Conservation (phyloP, 2,113 vertebrate genomes). For the Myiopsitta monachus region DNA sequence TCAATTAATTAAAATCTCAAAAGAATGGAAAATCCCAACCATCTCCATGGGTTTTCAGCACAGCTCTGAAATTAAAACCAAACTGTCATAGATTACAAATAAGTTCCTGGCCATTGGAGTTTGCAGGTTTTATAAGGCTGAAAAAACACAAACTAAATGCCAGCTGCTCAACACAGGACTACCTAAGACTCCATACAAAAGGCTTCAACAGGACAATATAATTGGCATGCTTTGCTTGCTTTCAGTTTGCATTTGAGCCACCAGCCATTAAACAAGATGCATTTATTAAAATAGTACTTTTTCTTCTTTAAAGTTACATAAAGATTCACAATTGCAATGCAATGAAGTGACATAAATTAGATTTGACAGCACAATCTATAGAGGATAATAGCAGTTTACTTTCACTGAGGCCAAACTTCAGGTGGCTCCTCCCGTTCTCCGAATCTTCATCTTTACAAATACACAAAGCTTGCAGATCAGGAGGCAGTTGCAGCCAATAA, state of each 20-base stretch:
- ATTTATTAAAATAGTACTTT: neutral
- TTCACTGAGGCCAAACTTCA: neutral
- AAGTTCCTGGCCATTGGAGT: neutral
- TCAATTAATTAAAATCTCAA: neutral
- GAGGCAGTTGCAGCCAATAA: neutral
- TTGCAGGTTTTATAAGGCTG: neutral
- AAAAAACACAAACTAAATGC: neutral
- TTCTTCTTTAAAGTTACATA: neutral
- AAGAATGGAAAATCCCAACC: neutral
- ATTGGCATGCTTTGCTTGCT: neutral
- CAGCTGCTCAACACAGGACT: neutral
- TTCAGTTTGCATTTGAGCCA: neutral
- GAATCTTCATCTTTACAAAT: neutral
- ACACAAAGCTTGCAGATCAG: neutral
- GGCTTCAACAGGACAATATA: neutral
- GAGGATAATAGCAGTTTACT: neutral
- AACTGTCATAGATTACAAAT: neutral
- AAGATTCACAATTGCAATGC: neutral
- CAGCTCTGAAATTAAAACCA: neutral
- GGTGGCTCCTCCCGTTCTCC: neutral
- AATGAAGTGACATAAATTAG: neutral
- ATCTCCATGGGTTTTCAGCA: neutral
- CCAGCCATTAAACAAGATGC: neutral
- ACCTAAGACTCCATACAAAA: neutral
- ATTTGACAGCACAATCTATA: neutral